These are phyloP conservation scores for Caprella mutica DNA, from an alignment of 2,888 invertebrate species.

Conservation along the genomic window DNA sequence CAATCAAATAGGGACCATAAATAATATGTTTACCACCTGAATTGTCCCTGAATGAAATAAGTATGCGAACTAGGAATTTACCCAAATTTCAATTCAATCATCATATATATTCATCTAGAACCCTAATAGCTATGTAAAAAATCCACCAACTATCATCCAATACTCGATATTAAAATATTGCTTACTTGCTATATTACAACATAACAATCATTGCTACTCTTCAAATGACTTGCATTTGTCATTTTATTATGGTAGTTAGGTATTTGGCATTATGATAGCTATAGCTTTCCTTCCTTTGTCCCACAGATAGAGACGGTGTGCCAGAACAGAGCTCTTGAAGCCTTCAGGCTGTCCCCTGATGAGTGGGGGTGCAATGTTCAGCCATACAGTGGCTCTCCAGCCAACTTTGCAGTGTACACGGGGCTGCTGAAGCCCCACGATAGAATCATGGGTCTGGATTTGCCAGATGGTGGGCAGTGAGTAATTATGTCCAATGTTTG, in stretches of 20 bases:
- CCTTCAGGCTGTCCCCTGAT: constrained; percentile 44
- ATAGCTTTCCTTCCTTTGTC: background rate
- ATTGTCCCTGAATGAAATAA: no score
- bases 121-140: background rate
- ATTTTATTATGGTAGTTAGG: background rate
- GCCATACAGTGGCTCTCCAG: constrained; percentile 50
- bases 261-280: constrained; percentile 36
- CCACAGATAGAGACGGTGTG: constrained; percentile 45
- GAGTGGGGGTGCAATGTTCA: constrained; percentile 53
- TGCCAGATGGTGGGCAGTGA: constrained; percentile 50
- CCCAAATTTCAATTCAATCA: background rate
- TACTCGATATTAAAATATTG: background rate
- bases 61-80: no score
- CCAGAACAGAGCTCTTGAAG: constrained; percentile 47
- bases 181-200: no score
- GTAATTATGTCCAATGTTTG: constrained; percentile 27
- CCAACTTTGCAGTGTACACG: constrained; percentile 52
- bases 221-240: no score
- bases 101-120: background rate
- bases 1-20: no score
- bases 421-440: constrained; percentile 48
- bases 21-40: no score
- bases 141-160: background rate
- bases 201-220: no score
- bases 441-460: constrained; percentile 50